These are phyloP conservation scores for Goniozus legneri DNA, from an alignment of 1,140 invertebrate genomes.

Conservation along the genomic window DNA sequence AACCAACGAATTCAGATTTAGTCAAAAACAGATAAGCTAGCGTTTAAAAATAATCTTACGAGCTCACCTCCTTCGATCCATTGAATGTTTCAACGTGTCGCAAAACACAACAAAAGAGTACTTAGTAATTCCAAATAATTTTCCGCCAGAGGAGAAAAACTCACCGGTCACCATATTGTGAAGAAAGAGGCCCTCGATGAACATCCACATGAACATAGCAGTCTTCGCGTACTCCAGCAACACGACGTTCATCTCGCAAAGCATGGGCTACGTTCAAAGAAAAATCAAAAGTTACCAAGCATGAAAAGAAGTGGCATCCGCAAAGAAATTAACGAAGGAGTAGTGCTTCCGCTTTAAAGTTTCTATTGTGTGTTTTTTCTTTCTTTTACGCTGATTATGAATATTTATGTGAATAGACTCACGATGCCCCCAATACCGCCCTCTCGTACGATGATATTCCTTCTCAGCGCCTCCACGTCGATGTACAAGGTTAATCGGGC, in stretches of 20 bases:
- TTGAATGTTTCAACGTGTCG: no score
- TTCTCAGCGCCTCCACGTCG: slow-evolving; percentile 66
- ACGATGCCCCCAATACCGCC: slow-evolving; percentile 77
- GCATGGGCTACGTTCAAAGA: slow-evolving; percentile 62
- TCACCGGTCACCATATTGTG: slow-evolving; percentile 78
- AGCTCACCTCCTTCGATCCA: neutral
- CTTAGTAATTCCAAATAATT: no score
- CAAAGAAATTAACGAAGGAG: neutral
- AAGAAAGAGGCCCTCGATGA: slow-evolving; percentile 84
- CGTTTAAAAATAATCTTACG: neutral
- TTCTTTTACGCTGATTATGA: no score
- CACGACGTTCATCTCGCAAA: slow-evolving; percentile 77
- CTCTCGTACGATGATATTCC: slow-evolving; percentile 29
- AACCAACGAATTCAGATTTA: no score
- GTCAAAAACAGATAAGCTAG: no score
- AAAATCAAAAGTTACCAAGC: slow-evolving; percentile 1
- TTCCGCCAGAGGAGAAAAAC: no score
- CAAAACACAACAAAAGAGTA: no score
- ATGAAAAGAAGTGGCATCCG: neutral
- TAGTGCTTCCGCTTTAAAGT: no score
- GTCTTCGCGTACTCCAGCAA: slow-evolving; percentile 83
- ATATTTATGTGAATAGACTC: no score
- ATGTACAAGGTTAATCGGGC: slow-evolving; percentile 83
- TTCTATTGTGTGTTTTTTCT: no score
- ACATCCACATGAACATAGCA: slow-evolving; percentile 95